These are phyloP conservation scores for Acanthurus tractus DNA, from an alignment of 2,797 vertebrate species.

Conservation along the genomic window DNA sequence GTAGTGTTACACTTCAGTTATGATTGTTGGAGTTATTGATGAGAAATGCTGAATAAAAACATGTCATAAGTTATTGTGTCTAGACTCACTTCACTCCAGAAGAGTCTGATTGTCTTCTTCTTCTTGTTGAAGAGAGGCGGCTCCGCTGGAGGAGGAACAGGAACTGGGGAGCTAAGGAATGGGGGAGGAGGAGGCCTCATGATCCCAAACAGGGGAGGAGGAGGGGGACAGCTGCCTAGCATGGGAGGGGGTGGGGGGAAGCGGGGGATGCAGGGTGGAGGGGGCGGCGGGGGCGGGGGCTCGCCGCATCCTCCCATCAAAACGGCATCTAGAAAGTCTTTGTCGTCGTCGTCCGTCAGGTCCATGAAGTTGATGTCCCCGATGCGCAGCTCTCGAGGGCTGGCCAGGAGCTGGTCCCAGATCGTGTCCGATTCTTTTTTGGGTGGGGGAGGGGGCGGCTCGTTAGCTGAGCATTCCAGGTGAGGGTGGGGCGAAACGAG, in stretches of 20 bases:
- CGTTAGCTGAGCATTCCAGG: conserved; percentile 67
- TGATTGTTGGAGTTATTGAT: background rate
- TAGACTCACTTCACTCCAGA: conserved; percentile 92
- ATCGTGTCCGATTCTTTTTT: conserved; percentile 96
- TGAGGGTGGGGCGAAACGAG: conserved; percentile 61
- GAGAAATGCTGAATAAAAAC: background rate
- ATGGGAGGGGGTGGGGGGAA: conserved; percentile 88
- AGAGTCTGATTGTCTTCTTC: conserved; percentile 97
- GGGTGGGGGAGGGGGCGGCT: conserved; percentile 78
- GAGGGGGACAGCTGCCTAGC: conserved; percentile 86
- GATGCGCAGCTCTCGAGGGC: conserved; percentile 94
- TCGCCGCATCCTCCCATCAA: conserved; percentile 85
- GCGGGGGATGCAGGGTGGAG: conserved; percentile 78
- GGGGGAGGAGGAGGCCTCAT: conserved; percentile 89
- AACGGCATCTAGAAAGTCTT: conserved; percentile 90
- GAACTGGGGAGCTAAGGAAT: conserved; percentile 73
- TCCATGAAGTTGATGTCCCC: conserved; percentile 98
- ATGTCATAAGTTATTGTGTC: background rate
- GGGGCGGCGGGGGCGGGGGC: conserved; percentile 89
- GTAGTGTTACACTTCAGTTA: background rate
- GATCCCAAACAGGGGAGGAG: conserved; percentile 87
- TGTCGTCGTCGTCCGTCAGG: conserved; percentile 93
- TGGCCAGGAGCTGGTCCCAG: conserved; percentile 97
- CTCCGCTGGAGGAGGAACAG: conserved; percentile 80
- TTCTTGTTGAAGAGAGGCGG: conserved; percentile 92